Percentiles rank a stretch among this genome's conserved stretches.
phyloP scores from a whole-genome alignment of 2,888 invertebrate genomes.

The Chorisops tibialis region DNA sequence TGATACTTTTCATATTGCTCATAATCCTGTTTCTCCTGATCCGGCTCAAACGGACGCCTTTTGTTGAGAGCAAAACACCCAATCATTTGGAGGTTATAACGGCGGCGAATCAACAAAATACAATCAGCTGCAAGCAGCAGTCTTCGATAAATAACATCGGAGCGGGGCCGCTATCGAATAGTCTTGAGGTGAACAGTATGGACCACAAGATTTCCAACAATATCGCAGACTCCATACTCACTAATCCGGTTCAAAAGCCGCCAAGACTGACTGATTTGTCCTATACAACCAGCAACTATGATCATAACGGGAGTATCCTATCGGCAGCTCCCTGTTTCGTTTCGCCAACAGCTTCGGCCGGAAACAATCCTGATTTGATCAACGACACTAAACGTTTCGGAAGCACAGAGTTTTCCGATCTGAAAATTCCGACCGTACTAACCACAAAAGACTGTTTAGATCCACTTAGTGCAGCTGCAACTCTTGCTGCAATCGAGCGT shows the following conservation, averaged over 20 bases:
- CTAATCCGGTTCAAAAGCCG: slow-evolving; percentile 70
- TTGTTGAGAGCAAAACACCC: slow-evolving; percentile 72
- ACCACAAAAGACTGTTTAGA: slow-evolving; percentile 55
- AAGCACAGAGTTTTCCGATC: slow-evolving; percentile 51
- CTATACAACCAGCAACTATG: slow-evolving; percentile 67
- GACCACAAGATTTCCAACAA: slow-evolving; percentile 49
- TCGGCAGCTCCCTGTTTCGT: slow-evolving; percentile 66
- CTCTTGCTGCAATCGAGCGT: slow-evolving; percentile 50
- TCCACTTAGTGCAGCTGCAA: slow-evolving; percentile 49
- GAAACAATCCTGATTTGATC: slow-evolving; percentile 81
- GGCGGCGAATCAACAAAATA: slow-evolving; percentile 57
- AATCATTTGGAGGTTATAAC: slow-evolving; percentile 71
- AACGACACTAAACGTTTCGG: slow-evolving; percentile 74
- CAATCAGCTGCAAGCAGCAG: slow-evolving; percentile 54
- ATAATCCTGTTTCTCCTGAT: slow-evolving; percentile 71
- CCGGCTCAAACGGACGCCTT: slow-evolving; percentile 68
- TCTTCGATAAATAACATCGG: slow-evolving; percentile 52
- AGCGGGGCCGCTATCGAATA: slow-evolving; percentile 55
- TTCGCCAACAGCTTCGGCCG: slow-evolving; percentile 69
- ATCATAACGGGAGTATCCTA: slow-evolving; percentile 64
- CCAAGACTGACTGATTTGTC: slow-evolving; percentile 66
- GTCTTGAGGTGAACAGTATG: slow-evolving; percentile 2
- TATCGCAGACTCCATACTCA: slow-evolving; percentile 43
- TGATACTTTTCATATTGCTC: slow-evolving; percentile 71
- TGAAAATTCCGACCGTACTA: slow-evolving; percentile 44